Conservation (phyloP, 2,888 invertebrate species). For the Agrochola circellaris region DNA sequence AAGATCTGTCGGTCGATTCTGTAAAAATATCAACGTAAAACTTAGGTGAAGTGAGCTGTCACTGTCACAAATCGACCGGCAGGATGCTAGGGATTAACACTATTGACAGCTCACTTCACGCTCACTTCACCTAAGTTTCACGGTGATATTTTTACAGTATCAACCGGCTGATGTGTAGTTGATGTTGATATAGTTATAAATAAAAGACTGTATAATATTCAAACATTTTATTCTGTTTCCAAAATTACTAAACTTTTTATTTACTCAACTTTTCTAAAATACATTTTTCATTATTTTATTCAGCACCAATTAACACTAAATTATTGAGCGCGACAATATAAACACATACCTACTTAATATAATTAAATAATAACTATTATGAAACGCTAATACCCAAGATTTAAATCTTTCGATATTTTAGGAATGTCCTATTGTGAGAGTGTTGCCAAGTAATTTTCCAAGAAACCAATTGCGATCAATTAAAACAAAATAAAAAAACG, state of each 20-base stretch:
- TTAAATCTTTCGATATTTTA: slow-evolving; percentile 62
- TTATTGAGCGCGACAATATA: slow-evolving; percentile 73
- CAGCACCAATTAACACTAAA: slow-evolving; percentile 76
- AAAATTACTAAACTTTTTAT: slow-evolving; percentile 69
- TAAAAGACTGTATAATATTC: slow-evolving; percentile 63
- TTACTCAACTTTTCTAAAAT: slow-evolving; percentile 70
- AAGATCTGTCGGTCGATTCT: no score
- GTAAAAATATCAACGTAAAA: no score
- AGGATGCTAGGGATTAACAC: no score
- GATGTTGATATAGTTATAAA: slow-evolving; percentile 27
- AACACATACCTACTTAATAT: slow-evolving; percentile 66
- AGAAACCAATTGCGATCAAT: slow-evolving; percentile 14
- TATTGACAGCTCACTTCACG: no score
- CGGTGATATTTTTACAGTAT: no score
- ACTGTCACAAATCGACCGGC: no score
- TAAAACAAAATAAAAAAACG: slow-evolving; percentile 14
- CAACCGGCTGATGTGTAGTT: neutral
- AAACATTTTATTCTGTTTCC: slow-evolving; percentile 68
- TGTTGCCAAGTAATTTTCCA: slow-evolving; percentile 42
- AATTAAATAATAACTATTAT: slow-evolving; percentile 53
- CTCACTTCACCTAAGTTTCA: no score
- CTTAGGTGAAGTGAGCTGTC: no score
- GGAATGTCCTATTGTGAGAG: slow-evolving; percentile 68
- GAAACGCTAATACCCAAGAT: slow-evolving; percentile 64
- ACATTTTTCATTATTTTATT: slow-evolving; percentile 68